Evolutionary conservation across 2,888 invertebrate genomes (phyloP).

Genomic region (Bedellia somnulentella): DNA sequence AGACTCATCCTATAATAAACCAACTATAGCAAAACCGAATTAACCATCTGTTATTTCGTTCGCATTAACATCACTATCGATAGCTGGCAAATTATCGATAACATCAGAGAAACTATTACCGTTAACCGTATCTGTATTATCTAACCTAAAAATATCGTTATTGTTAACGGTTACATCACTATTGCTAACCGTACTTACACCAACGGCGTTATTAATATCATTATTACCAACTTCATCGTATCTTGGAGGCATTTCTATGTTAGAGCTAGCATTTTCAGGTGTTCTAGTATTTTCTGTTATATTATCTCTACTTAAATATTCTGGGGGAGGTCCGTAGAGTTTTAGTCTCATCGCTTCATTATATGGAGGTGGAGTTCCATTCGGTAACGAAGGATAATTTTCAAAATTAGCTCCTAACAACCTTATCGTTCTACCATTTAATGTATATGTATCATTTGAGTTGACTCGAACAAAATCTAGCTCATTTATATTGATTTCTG

Average conservation of each 20-base stretch:
- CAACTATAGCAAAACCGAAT: too few relatives aligned
- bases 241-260: constrained; percentile 41
- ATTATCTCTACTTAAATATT: constrained; percentile 17
- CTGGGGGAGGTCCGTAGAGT: constrained; percentile 46
- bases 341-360: constrained; percentile 41
- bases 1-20: too few relatives aligned
- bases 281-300: constrained; percentile 13
- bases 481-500: constrained; percentile 33
- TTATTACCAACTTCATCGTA: constrained; percentile 25
- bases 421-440: constrained; percentile 42
- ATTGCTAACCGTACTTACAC: constrained; percentile 4
- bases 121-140: constrained; percentile 8
- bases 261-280: constrained; percentile 29
- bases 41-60: constrained; percentile 25
- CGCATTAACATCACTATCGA: constrained; percentile 41
- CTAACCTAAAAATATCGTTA: constrained; percentile 10
- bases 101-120: constrained; percentile 13
- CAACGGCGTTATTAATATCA: constrained; percentile 6
- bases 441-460: constrained; percentile 38
- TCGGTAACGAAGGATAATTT: constrained; percentile 21
- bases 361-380: constrained; percentile 44
- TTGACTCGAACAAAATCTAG: constrained; percentile 31
- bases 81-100: constrained; percentile 43
- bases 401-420: constrained; percentile 42
- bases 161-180: constrained; percentile 7